Percentiles rank a stretch among this genome's conserved stretches.
These are phyloP conservation scores for Ceriagrion tenellum DNA, from an alignment of 2,888 invertebrate genomes.

Conservation along the genomic window DNA sequence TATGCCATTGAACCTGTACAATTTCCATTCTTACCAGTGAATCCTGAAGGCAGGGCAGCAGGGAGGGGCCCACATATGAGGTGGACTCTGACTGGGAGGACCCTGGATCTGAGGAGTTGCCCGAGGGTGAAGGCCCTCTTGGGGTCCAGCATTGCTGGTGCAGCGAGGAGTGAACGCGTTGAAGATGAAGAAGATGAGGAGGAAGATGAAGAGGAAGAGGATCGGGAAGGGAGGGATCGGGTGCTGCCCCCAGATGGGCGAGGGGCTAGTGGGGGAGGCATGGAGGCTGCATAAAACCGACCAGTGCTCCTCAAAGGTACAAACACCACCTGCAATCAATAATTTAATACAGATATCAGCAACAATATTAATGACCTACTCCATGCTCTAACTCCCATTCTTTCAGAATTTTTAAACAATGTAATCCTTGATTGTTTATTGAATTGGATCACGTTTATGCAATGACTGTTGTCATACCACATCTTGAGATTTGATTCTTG, in stretches of 20 bases:
- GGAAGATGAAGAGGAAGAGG: slow-evolving; percentile 19
- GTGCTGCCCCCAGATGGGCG: neutral
- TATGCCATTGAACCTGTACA: too few species aligned
- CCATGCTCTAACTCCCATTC: neutral
- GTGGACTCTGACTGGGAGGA: slow-evolving; percentile 82
- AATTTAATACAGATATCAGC: neutral
- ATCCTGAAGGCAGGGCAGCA: slow-evolving; percentile 77
- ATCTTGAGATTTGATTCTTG: too few species aligned
- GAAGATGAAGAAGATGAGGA: slow-evolving; percentile 23
- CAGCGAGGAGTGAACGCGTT: neutral
- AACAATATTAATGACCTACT: neutral
- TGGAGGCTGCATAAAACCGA: slow-evolving; percentile 84
- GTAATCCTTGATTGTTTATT: too few species aligned
- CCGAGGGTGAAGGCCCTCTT: slow-evolving; percentile 80
- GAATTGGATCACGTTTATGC: too few species aligned
- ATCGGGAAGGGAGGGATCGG: slow-evolving; percentile 24
- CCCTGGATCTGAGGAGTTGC: slow-evolving; percentile 81
- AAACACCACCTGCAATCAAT: slow-evolving; percentile 82
- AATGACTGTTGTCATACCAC: too few species aligned
- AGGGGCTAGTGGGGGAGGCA: slow-evolving; percentile 78
- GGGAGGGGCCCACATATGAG: slow-evolving; percentile 78
- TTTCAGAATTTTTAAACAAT: too few species aligned
- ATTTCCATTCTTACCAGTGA: slow-evolving; percentile 79
- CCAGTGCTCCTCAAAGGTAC: slow-evolving; percentile 88
- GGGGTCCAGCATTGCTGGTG: slow-evolving; percentile 75